Evolutionary conservation across 1,140 invertebrate genomes (phyloP), one percentile per base, ranked within the genome.

Genomic region (Hypsibius dujardini): DNA sequence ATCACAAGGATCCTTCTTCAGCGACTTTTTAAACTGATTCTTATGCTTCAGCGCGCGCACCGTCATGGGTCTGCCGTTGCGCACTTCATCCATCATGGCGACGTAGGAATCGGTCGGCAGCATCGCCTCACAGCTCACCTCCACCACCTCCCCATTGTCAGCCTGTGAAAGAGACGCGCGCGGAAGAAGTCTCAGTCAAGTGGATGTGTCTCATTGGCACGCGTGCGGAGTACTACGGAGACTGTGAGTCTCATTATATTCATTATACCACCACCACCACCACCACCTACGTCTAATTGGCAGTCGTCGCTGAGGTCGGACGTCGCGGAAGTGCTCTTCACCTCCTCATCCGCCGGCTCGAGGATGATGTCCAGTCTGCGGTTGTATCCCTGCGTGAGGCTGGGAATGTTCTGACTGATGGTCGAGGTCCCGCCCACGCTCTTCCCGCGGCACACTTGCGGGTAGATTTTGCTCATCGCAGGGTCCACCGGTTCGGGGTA

Each of bases 21-120:
- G 7, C n/a, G 7, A n/a, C n/a, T 67, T 67, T 42, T 67, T 67
- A 42, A 67, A 3, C 3, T 15, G 62, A 42, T 45, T 67, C 42
- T 67, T 67, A 7, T 67, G 62, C 45, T 67, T 67, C 3, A 67
- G 3, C 7, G 62, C 62, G 3, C 62, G 12, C 12, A 67, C 62
- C 62, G 62, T 67, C 62, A 67, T 67, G 12, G 62, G 62, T 45
- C 42, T 12, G 12, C 62, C 62, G 45, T 67, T 67, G 62, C 62
- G 62, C 62, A 12, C 12, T 67, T 67, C 62, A 42, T n/a, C n/a
- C 7, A n/a, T 56, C 50, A 56, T 7, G 7, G 50, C 50, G n/a
- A 12, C 7, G n/a, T 56, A n/a, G 50, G n/a, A 56, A 56, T 12
- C 7, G n/a, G 50, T n/a, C 50, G 50, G 7, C 50, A 56, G n/a